Conservation (phyloP, 2,113 vertebrate genomes). For the Collichthys lucidus region DNA sequence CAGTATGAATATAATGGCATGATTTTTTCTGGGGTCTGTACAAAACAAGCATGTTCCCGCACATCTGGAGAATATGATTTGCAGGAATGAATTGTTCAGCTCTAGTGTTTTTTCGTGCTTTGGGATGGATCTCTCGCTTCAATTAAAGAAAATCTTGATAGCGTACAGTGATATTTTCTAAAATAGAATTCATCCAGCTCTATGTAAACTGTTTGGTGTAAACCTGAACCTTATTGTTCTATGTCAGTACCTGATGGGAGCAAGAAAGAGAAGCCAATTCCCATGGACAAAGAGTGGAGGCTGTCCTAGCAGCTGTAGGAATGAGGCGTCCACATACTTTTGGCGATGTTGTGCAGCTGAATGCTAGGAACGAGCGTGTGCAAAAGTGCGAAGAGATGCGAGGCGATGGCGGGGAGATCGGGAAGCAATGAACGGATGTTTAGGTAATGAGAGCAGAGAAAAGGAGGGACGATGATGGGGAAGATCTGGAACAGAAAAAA, state of each 20-base stretch:
- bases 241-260: not conserved
- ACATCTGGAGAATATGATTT: too few species aligned
- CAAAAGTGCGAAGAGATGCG: not conserved
- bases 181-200: not conserved
- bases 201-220: not conserved
- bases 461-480: conserved; percentile 29
- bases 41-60: too few species aligned
- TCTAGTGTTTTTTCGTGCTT: too few species aligned
- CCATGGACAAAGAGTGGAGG: not conserved
- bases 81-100: too few species aligned
- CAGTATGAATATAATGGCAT: too few species aligned
- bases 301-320: not conserved
- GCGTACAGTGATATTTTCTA: not conserved
- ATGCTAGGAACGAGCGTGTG: conserved; percentile 3
- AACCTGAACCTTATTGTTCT: too few species aligned
- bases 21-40: too few species aligned
- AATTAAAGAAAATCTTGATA: not conserved
- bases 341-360: not conserved
- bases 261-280: not conserved
- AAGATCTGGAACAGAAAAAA: conserved; percentile 36
- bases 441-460: conserved; percentile 36
- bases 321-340: conserved; percentile 6
- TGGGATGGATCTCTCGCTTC: too few species aligned
- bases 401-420: conserved; percentile 8
- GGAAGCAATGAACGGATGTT: conserved; percentile 32